Base-by-base conservation (phyloP, 2,797 vertebrate genomes). In the Hyperoplus lanceolatus region DNA sequence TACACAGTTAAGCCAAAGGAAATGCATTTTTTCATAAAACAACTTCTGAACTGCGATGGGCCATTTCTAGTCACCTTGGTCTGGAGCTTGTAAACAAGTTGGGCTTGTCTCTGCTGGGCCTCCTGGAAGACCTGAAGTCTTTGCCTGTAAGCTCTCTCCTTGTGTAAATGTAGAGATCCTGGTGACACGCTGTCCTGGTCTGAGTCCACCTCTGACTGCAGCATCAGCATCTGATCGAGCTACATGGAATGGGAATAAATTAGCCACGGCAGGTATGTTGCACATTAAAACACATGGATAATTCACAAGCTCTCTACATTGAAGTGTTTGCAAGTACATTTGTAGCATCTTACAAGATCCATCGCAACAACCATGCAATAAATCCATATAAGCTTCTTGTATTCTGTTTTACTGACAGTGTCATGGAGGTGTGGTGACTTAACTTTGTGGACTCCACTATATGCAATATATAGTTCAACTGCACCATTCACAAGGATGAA, bases 21-120 rank as follows among this genome's bases (percentile, higher is more conserved):
- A 14, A 4, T 50, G 41, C 5, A 9, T 8, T 13, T 59, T 29
- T 38, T 4, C 8, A 0, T 48, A 14, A 4, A 46, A 64, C 16
- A 13, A 4, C 41, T 43, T 41, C 13, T 39, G 15, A 79, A 60
- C 7, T 15, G 4, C 38, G n/a, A 64, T 64, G 45, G 29, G 66
- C 11, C 3, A 5, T 54, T 48, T 64, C 9, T 12, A 4, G 42
- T 72, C 78, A 96, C 95, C 94, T 96, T 97, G 78, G 82, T 91
- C 83, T 97, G 96, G 42, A 96, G 94, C 85, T 93, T 96, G 80
- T 96, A 94, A 51, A 96, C 96, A 16, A 96, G 92, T 73, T 95
- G 95, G 14, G 92, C 95, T 81, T 96, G 95, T 73, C 92, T 94
- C 84, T 95, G 94, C 86, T 97, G 96, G 50, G 95, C 95, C 45